phyloP scores from a whole-genome alignment of 2,113 vertebrate species.

The Mola mola region DNA sequence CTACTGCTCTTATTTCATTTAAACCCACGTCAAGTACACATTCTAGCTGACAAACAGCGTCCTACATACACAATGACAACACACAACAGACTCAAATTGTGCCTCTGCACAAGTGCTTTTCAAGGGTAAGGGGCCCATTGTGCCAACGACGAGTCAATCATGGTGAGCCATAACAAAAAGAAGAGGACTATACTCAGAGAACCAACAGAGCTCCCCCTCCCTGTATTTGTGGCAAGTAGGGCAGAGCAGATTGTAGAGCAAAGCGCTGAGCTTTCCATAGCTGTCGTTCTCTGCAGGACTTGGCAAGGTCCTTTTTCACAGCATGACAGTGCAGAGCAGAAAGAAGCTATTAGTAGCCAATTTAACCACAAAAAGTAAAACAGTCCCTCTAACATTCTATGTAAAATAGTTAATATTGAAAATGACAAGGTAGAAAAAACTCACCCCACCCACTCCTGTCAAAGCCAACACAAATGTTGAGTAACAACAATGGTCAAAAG shows the following conservation, averaged over 20 bases:
- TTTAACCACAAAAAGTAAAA: constrained; percentile 2
- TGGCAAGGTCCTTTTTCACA: constrained; percentile 74
- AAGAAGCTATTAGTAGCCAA: constrained; percentile 28
- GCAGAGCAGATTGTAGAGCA: constrained; percentile 77
- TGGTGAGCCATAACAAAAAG: constrained; percentile 49
- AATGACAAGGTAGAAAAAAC: constrained; percentile 55
- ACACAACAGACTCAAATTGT: constrained; percentile 8
- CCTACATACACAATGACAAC: constrained; percentile 9
- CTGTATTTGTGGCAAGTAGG: constrained; percentile 70
- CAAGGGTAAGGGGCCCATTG: constrained; percentile 37
- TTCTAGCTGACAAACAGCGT: constrained; percentile 29
- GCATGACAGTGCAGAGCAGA: constrained; percentile 78
- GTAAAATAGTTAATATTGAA: constrained; percentile 59
- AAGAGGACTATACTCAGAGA: constrained; percentile 24
- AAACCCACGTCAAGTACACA: constrained; percentile 20
- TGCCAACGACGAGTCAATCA: constrained; percentile 30
- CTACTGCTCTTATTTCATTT: constrained; percentile 21
- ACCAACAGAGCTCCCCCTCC: constrained; percentile 29
- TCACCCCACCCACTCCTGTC: constrained; percentile 13
- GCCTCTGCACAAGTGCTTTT: constrained; percentile 20
- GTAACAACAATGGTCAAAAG: constrained; percentile 42
- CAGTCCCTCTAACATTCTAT: constrained; percentile 55
- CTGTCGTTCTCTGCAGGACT: constrained; percentile 71
- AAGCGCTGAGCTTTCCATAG: constrained; percentile 76
- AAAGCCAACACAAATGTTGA: constrained; percentile 19